phyloP scores from a whole-genome alignment of 2,797 vertebrate genomes.

The Lateolabrax maculatus region DNA sequence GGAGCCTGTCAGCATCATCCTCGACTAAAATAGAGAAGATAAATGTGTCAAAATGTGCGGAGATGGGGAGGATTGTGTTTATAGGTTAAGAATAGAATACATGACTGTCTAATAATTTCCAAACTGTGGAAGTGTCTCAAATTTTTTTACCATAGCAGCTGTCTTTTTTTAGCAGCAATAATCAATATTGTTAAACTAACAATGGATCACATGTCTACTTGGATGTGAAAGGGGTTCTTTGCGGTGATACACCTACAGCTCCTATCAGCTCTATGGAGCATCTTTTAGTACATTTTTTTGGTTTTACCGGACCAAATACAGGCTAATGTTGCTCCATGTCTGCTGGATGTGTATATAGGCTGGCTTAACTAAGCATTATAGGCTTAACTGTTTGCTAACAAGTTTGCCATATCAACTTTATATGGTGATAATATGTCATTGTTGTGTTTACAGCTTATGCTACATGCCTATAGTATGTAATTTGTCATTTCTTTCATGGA shows the following conservation, averaged over 20 bases:
- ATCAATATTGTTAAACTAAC: not conserved
- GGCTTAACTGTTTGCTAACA: no score
- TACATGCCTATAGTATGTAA: not conserved
- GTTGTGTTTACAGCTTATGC: not conserved
- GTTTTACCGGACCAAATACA: no score
- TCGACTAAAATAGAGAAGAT: slow-evolving; percentile 75
- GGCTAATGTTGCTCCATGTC: not conserved
- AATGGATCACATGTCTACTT: not conserved
- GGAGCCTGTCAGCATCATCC: slow-evolving; percentile 90
- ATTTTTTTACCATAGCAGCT: not conserved
- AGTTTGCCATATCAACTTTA: not conserved
- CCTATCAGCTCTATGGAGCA: not conserved
- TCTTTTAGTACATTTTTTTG: not conserved
- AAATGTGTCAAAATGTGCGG: not conserved
- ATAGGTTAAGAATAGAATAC: not conserved
- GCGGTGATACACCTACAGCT: not conserved
- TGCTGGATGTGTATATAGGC: not conserved
- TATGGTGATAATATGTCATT: not conserved
- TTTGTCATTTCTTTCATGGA: slow-evolving; percentile 8
- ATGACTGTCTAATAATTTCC: not conserved
- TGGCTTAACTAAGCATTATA: no score
- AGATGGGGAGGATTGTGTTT: no score
- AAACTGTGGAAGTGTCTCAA: not conserved
- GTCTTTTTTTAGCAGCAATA: not conserved
- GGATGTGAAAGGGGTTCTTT: not conserved